Conservation (phyloP, 2,797 vertebrate species). For the Molossus alvarezi region DNA sequence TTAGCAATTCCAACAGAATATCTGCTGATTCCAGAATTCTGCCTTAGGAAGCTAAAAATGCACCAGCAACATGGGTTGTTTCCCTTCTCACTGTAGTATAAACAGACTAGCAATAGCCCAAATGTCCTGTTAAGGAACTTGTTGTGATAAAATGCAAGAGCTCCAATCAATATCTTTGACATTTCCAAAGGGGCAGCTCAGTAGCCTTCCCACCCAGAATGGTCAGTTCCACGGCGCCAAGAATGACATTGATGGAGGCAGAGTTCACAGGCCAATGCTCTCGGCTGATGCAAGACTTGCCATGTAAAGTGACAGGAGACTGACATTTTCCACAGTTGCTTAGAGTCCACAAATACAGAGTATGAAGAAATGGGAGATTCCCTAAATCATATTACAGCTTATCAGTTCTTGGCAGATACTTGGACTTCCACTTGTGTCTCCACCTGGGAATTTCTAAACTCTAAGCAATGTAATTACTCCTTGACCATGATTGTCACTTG, state of each 20-base stretch:
- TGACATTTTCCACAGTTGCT: background rate
- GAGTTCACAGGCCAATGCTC: slow-evolving; percentile 3
- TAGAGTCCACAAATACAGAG: background rate
- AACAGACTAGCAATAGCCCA: background rate
- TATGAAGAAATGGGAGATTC: background rate
- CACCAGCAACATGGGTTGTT: background rate
- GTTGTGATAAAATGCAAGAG: slow-evolving; percentile 55
- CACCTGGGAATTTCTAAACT: background rate
- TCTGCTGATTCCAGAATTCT: slow-evolving; percentile 6
- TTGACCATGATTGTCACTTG: slow-evolving; percentile 24
- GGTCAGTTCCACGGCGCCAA: background rate
- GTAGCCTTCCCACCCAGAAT: fast-evolving
- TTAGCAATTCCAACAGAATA: slow-evolving; percentile 25
- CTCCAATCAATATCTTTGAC: slow-evolving; percentile 47
- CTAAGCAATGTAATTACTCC: background rate
- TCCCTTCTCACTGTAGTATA: background rate
- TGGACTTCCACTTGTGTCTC: fast-evolving
- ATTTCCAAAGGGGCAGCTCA: slow-evolving; percentile 3
- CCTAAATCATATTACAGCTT: background rate
- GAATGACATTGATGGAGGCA: background rate
- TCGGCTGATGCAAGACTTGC: background rate
- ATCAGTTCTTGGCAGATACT: slow-evolving; percentile 19
- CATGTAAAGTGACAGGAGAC: background rate
- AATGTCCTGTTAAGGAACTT: background rate
- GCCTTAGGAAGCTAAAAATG: slow-evolving; percentile 39